Conservation (phyloP, 2,113 vertebrate genomes). For the Dasyprocta punctata region DNA sequence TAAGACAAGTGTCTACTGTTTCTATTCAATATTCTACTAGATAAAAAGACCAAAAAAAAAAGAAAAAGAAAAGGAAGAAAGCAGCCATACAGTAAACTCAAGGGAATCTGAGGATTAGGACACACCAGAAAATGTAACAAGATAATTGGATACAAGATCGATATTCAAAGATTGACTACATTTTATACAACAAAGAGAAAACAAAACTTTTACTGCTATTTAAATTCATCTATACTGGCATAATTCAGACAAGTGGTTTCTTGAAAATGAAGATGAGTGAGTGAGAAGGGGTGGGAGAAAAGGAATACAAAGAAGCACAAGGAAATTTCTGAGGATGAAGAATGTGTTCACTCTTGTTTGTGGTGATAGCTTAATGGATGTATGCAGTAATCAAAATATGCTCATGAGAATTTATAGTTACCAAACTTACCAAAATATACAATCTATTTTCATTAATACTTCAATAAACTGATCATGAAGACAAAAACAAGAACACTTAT, state of each 20-base stretch:
- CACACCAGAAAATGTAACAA: conserved; percentile 4
- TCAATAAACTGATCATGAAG: background rate
- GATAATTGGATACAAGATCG: background rate
- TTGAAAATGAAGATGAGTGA: background rate
- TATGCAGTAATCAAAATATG: background rate
- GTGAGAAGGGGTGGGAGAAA: background rate
- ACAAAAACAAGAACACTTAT: background rate
- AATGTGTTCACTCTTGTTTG: background rate
- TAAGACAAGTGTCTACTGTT: background rate
- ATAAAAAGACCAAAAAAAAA: background rate
- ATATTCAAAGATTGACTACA: background rate
- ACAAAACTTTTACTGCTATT: background rate
- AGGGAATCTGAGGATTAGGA: background rate
- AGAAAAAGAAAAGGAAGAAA: background rate
- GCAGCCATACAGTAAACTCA: background rate
- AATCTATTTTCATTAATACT: background rate
- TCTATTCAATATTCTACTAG: background rate
- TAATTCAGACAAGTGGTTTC: background rate
- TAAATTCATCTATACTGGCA: background rate
- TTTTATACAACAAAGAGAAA: background rate
- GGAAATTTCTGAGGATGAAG: background rate
- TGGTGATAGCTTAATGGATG: background rate
- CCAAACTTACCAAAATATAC: background rate
- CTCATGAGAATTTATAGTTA: background rate
- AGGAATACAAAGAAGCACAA: background rate